Conservation (phyloP, 2,113 vertebrate genomes). For the Lynx canadensis region DNA sequence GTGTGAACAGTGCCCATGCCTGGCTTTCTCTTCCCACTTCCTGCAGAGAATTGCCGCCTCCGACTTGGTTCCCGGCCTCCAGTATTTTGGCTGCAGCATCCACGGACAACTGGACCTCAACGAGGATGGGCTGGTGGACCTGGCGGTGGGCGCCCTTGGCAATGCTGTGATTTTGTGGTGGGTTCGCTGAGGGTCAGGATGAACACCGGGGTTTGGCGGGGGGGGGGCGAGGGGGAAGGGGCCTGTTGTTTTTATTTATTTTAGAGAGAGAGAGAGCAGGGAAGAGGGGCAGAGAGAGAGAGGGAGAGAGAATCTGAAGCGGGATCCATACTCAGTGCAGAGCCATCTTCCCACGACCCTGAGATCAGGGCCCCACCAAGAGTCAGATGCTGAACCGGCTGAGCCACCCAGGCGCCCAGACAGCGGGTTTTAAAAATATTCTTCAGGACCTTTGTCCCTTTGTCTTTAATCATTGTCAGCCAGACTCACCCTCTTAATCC, state of each 20-base stretch:
- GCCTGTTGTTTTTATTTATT: no score
- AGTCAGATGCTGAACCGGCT: no score
- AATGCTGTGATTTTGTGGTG: constrained; percentile 94
- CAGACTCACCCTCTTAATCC: neutral
- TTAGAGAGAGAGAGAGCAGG: no score
- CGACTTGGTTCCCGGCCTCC: constrained; percentile 88
- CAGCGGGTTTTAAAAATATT: neutral
- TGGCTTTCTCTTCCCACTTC: neutral
- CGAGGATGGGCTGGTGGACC: constrained; percentile 92
- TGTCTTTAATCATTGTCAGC: neutral
- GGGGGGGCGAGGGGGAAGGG: no score
- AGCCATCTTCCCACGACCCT: no score
- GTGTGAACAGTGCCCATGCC: neutral
- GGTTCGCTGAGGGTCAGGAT: constrained; percentile 61
- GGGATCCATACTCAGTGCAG: no score
- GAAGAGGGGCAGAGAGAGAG: no score
- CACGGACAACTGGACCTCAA: constrained; percentile 96
- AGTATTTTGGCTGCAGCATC: constrained; percentile 96
- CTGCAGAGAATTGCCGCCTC: constrained; percentile 92
- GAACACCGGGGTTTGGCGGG: neutral
- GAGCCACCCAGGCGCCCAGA: neutral
- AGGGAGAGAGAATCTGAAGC: no score
- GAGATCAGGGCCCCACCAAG: no score
- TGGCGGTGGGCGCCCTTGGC: constrained; percentile 95
- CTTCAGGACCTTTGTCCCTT: neutral